phyloP scores from a whole-genome alignment of 1,140 invertebrate species.

The Lucilia sericata region DNA sequence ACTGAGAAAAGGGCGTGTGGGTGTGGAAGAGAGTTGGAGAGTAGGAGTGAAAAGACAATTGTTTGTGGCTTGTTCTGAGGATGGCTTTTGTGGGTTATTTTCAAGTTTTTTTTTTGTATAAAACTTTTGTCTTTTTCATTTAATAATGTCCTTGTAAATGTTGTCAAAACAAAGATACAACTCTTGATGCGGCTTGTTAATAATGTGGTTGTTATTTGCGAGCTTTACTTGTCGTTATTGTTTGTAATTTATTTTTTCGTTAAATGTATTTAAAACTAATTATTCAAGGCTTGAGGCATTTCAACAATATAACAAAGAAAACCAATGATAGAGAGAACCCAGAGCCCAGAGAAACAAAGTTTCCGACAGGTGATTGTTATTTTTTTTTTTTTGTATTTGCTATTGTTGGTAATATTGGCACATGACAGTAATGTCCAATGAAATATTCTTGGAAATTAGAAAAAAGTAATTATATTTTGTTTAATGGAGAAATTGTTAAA shows the following conservation, averaged over 20 bases:
- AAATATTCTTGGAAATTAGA: not conserved
- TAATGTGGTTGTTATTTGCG: constrained; percentile 9
- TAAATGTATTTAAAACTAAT: constrained; percentile 28
- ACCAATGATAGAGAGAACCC: not conserved
- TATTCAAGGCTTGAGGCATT: constrained; percentile 23
- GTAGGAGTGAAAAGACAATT: not conserved
- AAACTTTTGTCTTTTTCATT: constrained; percentile 27
- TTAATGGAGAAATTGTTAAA: not conserved
- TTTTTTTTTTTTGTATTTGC: not conserved
- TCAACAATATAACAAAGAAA: not conserved
- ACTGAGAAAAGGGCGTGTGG: not conserved
- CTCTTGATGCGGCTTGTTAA: not conserved
- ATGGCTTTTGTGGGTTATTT: not conserved
- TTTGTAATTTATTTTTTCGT: constrained; percentile 11
- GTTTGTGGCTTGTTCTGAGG: constrained; percentile 2
- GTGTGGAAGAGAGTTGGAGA: not conserved
- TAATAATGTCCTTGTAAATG: not conserved
- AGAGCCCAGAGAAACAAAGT: not conserved
- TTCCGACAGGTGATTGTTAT: constrained; percentile 14
- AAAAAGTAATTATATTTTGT: too few species aligned
- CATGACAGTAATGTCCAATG: not conserved
- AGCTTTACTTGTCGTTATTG: not conserved
- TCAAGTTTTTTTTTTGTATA: not conserved
- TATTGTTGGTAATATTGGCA: not conserved
- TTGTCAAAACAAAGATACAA: constrained; percentile 10